Evolutionary conservation across 2,888 invertebrate genomes (phyloP), one percentile per base, ranked within the genome.

Genomic region (Rambutsinella grinnellia): DNA sequence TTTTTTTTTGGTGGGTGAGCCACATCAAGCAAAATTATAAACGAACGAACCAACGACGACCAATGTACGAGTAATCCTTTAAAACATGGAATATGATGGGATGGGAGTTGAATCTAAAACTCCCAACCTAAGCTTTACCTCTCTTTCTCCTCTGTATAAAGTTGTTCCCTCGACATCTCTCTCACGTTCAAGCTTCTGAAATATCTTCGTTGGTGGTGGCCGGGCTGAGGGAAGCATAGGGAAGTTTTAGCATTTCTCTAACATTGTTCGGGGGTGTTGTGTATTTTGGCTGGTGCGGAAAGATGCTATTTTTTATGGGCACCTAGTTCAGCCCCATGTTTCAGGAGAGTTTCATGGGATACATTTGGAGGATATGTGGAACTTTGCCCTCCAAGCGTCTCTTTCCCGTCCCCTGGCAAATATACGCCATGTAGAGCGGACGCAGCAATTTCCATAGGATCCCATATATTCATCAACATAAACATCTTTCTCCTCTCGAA

Each of bases 351-450:
- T 58, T 23, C 60, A 24, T n/a, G 27, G 23, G 2, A 21, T 62
- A n/a, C 44, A 62, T 63, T 1, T 13, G 24, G 36, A 74, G 54
- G 68, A 61, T 75, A 27, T 36, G 49, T 51, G 75, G 68, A 76
- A 76, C 76, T 76, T 76, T 75, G 75, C 75, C 69, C 76, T 76
- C 76, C 76, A 76, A 76, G 76, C 76, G 76, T 76, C 76, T 76
- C 65, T 74, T 65, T 69, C 68, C 63, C 47, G 62, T 28, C 51
- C 57, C 62, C 65, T 56, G 23, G 19, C 46, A 17, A 28, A 27
- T 67, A 36, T 36, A 36, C 36, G 36, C 36, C 54, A 21, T 54
- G 54, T 54, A 54, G 23, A 54, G 23, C 6, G 5, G 13, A 36
- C 36, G 36, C 36, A 13, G 5, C 13, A 36, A 36, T n/a, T n/a